Conservation (phyloP, 2,113 vertebrate genomes). For the Saguinus midas region DNA sequence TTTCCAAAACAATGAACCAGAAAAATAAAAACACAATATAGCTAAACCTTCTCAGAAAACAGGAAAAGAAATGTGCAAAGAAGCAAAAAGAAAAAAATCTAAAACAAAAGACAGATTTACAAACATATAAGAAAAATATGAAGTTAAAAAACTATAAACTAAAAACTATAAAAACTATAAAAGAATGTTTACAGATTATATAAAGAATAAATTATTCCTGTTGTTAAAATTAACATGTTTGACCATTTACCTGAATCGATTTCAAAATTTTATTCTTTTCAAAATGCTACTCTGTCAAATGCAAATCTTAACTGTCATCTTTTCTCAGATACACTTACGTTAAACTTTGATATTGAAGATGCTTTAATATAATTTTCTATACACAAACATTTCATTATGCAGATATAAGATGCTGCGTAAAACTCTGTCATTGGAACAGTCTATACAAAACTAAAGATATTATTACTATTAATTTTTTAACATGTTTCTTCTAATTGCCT, state of each 20-base stretch:
- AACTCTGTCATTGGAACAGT: not conserved
- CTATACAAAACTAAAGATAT: not conserved
- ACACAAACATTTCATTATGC: not conserved
- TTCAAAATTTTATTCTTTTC: slow-evolving; percentile 27
- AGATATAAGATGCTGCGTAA: not conserved
- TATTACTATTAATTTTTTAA: not conserved
- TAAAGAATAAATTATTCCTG: not conserved
- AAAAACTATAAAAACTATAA: not conserved
- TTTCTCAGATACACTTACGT: not conserved
- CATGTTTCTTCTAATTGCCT: not conserved
- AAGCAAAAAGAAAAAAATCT: not conserved
- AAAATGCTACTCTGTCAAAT: not conserved
- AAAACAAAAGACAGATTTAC: not conserved
- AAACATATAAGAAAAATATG: not conserved
- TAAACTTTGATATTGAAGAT: slow-evolving; percentile 23
- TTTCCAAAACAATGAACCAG: slow-evolving; percentile 15
- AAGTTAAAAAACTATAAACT: not conserved
- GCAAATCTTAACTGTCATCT: not conserved
- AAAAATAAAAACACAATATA: slow-evolving; percentile 28
- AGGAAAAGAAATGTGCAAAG: not conserved
- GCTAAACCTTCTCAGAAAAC: not conserved
- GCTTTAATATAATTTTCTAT: not conserved
- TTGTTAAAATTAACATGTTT: not conserved
- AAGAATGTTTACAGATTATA: not conserved
- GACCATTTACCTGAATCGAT: not conserved